phyloP scores from a whole-genome alignment of 37 sponge, comb jelly and placozoan genomes.

The Halichondria panicea region DNA sequence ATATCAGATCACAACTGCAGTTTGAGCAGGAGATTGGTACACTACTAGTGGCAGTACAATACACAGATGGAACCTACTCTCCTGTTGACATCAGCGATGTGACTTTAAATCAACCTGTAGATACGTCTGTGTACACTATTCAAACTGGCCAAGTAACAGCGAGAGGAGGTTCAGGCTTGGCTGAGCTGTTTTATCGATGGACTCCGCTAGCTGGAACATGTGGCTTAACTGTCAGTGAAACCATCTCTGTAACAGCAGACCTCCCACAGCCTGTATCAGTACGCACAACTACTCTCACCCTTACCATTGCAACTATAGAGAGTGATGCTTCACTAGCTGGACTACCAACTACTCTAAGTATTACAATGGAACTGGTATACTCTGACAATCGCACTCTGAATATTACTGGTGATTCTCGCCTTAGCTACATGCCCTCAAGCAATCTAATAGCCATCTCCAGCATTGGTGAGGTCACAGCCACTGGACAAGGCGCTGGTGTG shows the following conservation, averaged over 20 bases:
- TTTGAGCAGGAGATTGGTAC: conserved; percentile 43
- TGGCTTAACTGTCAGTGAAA: conserved; percentile 8
- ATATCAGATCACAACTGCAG: conserved; percentile 21
- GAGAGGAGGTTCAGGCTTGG: conserved; percentile 7
- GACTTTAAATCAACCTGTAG: neutral
- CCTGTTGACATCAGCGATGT: conserved; percentile 9
- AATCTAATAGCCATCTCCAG: neutral
- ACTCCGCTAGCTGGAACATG: conserved; percentile 7
- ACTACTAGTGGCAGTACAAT: conserved; percentile 20
- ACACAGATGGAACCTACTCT: conserved; percentile 27
- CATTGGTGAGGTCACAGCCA: conserved; percentile 13
- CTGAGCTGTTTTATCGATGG: conserved; percentile 31
- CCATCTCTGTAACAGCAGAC: conserved; percentile 1
- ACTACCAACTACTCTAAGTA: conserved; percentile 1
- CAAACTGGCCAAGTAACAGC: conserved; percentile 10
- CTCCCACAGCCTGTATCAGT: conserved; percentile 15
- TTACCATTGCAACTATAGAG: conserved; percentile 9
- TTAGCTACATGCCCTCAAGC: conserved; percentile 10
- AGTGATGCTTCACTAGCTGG: conserved; percentile 22
- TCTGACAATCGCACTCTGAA: conserved; percentile 11
- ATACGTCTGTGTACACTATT: neutral
- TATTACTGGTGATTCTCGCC: conserved; percentile 18
- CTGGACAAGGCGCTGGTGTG: neutral
- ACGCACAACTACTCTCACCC: conserved; percentile 2
- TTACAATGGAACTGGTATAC: conserved; percentile 28